phyloP scores from a whole-genome alignment of 2,113 vertebrate species.

The Myotis lucifugus region DNA sequence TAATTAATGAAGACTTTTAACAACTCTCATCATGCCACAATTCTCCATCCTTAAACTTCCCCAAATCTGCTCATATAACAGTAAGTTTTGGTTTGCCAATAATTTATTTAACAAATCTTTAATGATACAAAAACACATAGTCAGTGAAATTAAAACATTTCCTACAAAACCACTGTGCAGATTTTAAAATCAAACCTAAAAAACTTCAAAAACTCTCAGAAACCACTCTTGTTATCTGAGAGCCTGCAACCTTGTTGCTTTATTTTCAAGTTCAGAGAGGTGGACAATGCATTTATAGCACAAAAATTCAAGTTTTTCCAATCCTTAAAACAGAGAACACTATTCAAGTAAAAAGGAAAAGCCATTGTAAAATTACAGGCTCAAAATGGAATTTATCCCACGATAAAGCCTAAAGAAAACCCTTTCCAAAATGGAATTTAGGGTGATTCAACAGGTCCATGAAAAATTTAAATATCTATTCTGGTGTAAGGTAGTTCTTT shows the following conservation, averaged over 20 bases:
- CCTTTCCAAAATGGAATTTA: slow-evolving; percentile 52
- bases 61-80: slow-evolving; percentile 49
- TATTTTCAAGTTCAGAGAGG: slow-evolving; percentile 63
- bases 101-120: slow-evolving; percentile 65
- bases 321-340: slow-evolving; percentile 53
- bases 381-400: slow-evolving; percentile 53
- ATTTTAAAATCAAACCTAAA: slow-evolving; percentile 70
- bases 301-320: slow-evolving; percentile 73
- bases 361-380: slow-evolving; percentile 2
- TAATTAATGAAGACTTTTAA: neutral
- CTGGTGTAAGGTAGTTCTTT: slow-evolving; percentile 18
- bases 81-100: slow-evolving; percentile 59
- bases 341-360: slow-evolving; percentile 72
- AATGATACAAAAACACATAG: slow-evolving; percentile 59
- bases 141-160: slow-evolving; percentile 63
- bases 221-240: neutral
- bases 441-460: neutral
- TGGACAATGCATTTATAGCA: slow-evolving; percentile 42
- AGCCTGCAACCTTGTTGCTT: slow-evolving; percentile 27
- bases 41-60: slow-evolving; percentile 29
- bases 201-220: slow-evolving; percentile 60
- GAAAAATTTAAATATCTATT: slow-evolving; percentile 61
- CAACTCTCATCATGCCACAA: neutral
- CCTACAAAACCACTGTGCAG: slow-evolving; percentile 44
- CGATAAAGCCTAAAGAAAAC: slow-evolving; percentile 44